Evolutionary conservation across 1,140 invertebrate genomes (phyloP), one percentile per base, ranked within the genome.

Genomic region (Euura saliciscinereae): DNA sequence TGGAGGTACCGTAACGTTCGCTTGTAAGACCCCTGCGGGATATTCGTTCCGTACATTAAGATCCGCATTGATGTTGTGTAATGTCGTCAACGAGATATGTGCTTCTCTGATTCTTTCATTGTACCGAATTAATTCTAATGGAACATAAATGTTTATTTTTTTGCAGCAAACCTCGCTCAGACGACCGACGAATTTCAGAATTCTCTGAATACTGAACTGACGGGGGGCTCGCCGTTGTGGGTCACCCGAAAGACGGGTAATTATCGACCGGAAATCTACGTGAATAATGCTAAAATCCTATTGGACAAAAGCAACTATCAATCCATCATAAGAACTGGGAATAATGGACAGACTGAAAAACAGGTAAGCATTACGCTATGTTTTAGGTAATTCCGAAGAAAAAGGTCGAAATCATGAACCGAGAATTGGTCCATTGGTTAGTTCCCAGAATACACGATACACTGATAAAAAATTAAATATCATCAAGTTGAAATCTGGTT

Each of bases 161-260:
- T 87, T 88, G 2, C 88, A 95, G 94, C 92, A 44, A 95, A 93
- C 77, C 85, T 92, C 73, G 91, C 93, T 3, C 90, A 90, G 72
- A 92, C 88, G 11, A 88, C 93, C 71, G 91, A 93, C 71, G 90
- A 93, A 78, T 86, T 95, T 76, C 83, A 86, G n/a, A 82, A 81
- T 42, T 91, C 89, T 2, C 89, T 94, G 79, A 90, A 90, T 44
- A 94, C 94, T 11, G 93, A 95, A 83, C 87, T 94, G 76, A 92
- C 92, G 43, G 94, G 94, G 13, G 95, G 94, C 87, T 93, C 94
- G 2, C 93, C 94, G 3, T 83, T 96, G 67, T 95, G 94, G 92
- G 90, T 96, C 46, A 95, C 93, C 44, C 88, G 90, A 71, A 89
- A 88, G 71, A 86, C 88, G 3, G 88, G 89, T 68, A 77, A 78